Conservation (phyloP, 35 echinoderm and acorn worm genomes). For the Acanthaster planci region DNA sequence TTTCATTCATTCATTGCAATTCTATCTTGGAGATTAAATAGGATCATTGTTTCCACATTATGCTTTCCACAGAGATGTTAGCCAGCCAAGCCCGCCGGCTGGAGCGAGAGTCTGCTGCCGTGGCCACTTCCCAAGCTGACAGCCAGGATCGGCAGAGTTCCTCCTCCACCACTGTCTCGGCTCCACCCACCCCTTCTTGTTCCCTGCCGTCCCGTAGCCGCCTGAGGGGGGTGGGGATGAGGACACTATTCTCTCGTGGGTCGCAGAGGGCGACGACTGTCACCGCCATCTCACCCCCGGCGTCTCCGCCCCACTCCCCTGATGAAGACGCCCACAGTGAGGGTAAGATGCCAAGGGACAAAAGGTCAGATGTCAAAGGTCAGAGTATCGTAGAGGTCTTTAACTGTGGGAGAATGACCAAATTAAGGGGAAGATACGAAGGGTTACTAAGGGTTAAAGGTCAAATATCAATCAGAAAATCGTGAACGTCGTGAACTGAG, state of each 20-base stretch:
- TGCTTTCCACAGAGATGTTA: not conserved
- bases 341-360: not conserved
- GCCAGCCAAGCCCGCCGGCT: not conserved
- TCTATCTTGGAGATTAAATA: too few relatives aligned
- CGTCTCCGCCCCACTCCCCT: conserved; percentile 52
- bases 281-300: conserved; percentile 47
- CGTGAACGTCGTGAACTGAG: too few relatives aligned
- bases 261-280: conserved; percentile 27
- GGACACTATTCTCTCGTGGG: conserved; percentile 26
- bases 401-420: too few relatives aligned
- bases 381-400: too few relatives aligned
- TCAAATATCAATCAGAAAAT: too few relatives aligned
- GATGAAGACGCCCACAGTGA: conserved; percentile 34
- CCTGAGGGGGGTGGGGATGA: conserved; percentile 42
- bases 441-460: too few relatives aligned
- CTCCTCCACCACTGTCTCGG: conserved; percentile 54
- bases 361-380: too few relatives aligned
- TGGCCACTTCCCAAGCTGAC: not conserved
- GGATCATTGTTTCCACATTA: too few relatives aligned
- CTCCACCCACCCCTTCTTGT: conserved; percentile 78
- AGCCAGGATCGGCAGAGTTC: conserved; percentile 17
- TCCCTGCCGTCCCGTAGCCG: conserved; percentile 25
- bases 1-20: too few relatives aligned
- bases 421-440: too few relatives aligned
- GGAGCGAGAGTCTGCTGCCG: not conserved